phyloP scores from a whole-genome alignment of 2,888 invertebrate species.

The Mythimna vitellina region DNA sequence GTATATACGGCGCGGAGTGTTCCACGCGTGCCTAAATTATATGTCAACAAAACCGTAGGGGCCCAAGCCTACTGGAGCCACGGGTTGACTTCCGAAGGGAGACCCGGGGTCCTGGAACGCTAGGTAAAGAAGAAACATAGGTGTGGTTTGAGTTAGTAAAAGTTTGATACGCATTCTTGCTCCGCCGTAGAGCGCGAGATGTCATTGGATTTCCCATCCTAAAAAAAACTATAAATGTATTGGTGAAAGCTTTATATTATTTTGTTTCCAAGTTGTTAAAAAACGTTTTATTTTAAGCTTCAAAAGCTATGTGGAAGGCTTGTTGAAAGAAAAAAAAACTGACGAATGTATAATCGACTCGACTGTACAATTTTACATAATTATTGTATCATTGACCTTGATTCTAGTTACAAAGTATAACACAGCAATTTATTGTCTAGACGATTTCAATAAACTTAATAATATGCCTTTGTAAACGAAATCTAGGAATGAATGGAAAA shows the following conservation, averaged over 20 bases:
- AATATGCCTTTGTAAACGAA: slow-evolving; percentile 28
- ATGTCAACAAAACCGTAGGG: no score
- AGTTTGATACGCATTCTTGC: no score
- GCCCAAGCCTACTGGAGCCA: no score
- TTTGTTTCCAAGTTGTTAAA: not conserved
- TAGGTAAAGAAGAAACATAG: no score
- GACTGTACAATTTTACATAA: not conserved
- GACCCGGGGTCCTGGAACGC: no score
- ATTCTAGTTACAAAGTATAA: slow-evolving; percentile 20
- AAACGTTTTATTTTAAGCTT: not conserved
- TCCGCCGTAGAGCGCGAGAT: no score
- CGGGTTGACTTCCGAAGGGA: no score
- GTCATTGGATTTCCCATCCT: no score
- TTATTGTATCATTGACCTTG: slow-evolving; percentile 20
- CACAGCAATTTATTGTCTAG: slow-evolving; percentile 46
- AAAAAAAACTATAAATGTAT: not conserved
- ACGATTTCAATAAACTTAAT: slow-evolving; percentile 46
- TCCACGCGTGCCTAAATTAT: no score
- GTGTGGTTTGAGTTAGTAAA: no score
- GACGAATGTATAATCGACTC: not conserved
- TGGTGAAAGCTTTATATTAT: not conserved
- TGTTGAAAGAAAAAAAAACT: not conserved
- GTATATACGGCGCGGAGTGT: no score
- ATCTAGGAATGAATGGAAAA: slow-evolving; percentile 14
- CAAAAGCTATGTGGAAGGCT: no score